Conservation (phyloP, 2,888 invertebrate species). For the Dolichomitus sp. region DNA sequence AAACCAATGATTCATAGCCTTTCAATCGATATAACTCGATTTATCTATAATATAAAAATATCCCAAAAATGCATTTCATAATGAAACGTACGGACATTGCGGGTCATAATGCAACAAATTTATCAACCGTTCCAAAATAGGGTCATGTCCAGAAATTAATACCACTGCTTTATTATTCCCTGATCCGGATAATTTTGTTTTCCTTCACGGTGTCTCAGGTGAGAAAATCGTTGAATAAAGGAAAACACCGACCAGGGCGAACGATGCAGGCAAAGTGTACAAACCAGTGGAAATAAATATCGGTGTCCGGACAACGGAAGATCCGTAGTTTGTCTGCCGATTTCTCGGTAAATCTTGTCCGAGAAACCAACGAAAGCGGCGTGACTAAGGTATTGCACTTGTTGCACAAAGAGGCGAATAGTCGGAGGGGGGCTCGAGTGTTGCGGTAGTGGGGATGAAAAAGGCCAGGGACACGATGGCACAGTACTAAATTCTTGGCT, state of each 20-base stretch:
- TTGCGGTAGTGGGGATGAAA: constrained; percentile 11
- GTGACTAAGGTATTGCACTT: constrained; percentile 73
- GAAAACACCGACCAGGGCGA: constrained; percentile 12
- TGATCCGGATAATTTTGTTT: constrained; percentile 61
- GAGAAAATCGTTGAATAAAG: constrained; percentile 21
- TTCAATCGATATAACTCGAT: too few species aligned
- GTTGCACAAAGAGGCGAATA: constrained; percentile 72
- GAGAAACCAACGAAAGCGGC: constrained; percentile 59
- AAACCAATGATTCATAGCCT: too few species aligned
- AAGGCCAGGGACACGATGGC: constrained; percentile 52
- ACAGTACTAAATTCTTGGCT: constrained; percentile 70
- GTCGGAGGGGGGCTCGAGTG: constrained; percentile 26
- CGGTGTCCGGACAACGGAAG: neutral
- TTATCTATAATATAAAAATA: too few species aligned
- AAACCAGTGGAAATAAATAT: constrained; percentile 34
- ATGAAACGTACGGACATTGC: too few species aligned
- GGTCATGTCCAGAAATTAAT: neutral
- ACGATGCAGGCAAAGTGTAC: neutral
- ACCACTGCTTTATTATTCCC: neutral
- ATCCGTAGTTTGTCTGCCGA: constrained; percentile 58
- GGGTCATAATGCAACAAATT: too few species aligned
- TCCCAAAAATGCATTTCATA: too few species aligned
- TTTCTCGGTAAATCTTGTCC: constrained; percentile 68
- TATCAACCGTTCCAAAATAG: neutral
- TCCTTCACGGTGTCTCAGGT: constrained; percentile 2